Base-by-base conservation (phyloP, 2,888 invertebrate species). In the Lepidochitona cinerea region DNA sequence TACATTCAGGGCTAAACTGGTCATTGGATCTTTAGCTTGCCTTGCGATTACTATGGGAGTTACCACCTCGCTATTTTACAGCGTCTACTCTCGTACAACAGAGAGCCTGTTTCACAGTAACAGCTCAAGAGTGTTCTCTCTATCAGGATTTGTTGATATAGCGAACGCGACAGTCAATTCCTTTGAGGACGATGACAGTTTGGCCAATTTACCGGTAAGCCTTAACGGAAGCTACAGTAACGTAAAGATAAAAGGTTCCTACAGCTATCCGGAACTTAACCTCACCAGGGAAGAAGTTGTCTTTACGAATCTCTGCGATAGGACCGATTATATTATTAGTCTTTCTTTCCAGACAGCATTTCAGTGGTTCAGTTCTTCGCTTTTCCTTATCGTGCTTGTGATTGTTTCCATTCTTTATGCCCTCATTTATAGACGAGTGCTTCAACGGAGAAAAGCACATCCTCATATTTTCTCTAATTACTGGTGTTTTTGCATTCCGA, bases 381-480 rank as follows among this genome's bases (percentile, higher is more conserved):
- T 87, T 68, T 90, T 87, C 75, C 83, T 86, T 2, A 77, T 89
- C 14, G 88, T 87, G 70, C 85, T 89, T 37, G 76, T 89, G 23
- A 82, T 87, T 14, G 89, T 90, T 12, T 84, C 88, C 36, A 81
- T 87, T 14, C 82, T 90, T 23, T 90, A 90, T 78, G 80, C 84
- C 14, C 82, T 89, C 36, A 89, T 90, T 53, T 64, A 64, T 9
- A 23, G 64, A 3, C 1, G 64, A 64, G 64, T 64, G 1, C 32
- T 64, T 26, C 29, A 64, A 26, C 64, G 64, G 32, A 1, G 33
- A 26, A 26, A 33, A 5, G 29, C 64, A 23, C 64, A 64, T 9
- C 64, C 64, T 5, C 64, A 64, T 32, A 33, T 64, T 32, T 64
- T 64, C 14, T 26, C 64, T 9, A 64, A 2, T 64, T 64, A 32